These are phyloP conservation scores for Hyperoplus lanceolatus DNA, from an alignment of 2,797 vertebrate genomes.

Conservation along the genomic window DNA sequence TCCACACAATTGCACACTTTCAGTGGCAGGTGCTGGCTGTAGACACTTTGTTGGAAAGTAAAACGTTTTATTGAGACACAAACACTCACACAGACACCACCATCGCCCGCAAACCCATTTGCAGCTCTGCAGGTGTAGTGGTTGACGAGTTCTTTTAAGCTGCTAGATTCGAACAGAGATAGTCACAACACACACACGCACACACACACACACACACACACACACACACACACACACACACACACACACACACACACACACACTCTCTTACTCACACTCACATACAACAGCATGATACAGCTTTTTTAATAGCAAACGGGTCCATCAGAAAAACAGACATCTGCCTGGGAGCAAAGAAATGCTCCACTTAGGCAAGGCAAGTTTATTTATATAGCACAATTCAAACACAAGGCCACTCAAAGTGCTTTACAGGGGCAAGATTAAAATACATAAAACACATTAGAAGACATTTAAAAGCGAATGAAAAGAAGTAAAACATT, in stretches of 20 bases:
- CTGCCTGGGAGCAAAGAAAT: conserved; percentile 44
- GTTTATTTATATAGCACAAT: too few species aligned
- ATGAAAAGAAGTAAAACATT: too few species aligned
- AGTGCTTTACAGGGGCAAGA: too few species aligned
- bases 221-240: not conserved
- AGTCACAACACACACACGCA: conserved; percentile 28
- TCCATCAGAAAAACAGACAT: conserved; percentile 66
- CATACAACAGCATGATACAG: conserved; percentile 26
- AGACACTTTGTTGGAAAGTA: conserved; percentile 40
- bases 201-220: not conserved
- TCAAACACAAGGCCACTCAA: too few species aligned
- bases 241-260: conserved; percentile 40
- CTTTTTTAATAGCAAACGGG: conserved; percentile 68
- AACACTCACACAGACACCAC: conserved; percentile 19
- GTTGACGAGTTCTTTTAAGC: conserved; percentile 35
- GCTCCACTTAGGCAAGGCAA: conserved; percentile 11
- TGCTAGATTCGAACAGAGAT: conserved; percentile 26
- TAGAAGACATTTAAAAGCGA: too few species aligned
- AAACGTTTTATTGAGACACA: conserved; percentile 50
- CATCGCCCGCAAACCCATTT: conserved; percentile 35
- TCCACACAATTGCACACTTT: conserved; percentile 45
- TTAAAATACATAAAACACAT: too few species aligned
- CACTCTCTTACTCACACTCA: not conserved
- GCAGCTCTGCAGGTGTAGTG: conserved; percentile 54
- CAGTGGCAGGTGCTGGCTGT: conserved; percentile 55